Evolutionary conservation across 2,888 invertebrate genomes (phyloP).

Genomic region (Disparrhopalites patrizii): DNA sequence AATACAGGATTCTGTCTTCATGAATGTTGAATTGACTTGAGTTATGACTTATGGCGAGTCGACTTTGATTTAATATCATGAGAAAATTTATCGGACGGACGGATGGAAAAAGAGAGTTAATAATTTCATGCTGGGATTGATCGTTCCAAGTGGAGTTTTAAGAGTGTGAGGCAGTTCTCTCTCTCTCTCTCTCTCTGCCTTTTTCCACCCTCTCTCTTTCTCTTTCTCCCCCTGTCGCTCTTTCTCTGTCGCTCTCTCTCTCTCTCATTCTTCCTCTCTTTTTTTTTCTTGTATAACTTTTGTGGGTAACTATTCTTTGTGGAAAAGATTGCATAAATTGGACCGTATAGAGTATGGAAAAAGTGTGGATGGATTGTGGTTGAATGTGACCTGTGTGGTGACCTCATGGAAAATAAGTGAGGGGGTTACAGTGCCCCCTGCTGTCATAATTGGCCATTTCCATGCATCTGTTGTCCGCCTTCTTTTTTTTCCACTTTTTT

Average conservation of each 20-base stretch:
- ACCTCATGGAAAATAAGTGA: constrained; percentile 48
- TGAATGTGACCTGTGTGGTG: constrained; percentile 45
- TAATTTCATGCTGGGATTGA: constrained; percentile 49
- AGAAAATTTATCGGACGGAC: constrained; percentile 46
- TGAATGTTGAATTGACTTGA: constrained; percentile 44
- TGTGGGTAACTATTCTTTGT: constrained; percentile 9
- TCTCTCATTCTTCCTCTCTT: constrained; percentile 17
- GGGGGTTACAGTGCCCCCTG: constrained; percentile 48
- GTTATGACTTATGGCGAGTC: constrained; percentile 48
- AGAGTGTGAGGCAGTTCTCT: constrained; percentile 24
- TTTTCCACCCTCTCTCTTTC: constrained; percentile 14
- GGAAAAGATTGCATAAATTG: constrained; percentile 46
- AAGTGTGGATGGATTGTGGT: constrained; percentile 48
- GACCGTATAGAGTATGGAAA: constrained; percentile 39
- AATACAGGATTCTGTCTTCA: constrained; percentile 27
- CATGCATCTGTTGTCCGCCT: constrained; percentile 49
- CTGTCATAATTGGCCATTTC: constrained; percentile 49
- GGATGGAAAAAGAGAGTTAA: constrained; percentile 48
- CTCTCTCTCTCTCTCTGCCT: constrained; percentile 12
- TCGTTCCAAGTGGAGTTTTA: constrained; percentile 30
- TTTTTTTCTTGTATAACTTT: neutral
- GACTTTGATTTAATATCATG: constrained; percentile 49
- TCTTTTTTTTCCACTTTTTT: constrained; percentile 28
- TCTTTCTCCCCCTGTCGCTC: neutral
- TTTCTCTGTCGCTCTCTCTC: constrained; percentile 17